Evolutionary conservation across 2,797 vertebrate species (phyloP), one percentile per base, ranked within the genome.

Genomic region (Melanotaenia nigrans): DNA sequence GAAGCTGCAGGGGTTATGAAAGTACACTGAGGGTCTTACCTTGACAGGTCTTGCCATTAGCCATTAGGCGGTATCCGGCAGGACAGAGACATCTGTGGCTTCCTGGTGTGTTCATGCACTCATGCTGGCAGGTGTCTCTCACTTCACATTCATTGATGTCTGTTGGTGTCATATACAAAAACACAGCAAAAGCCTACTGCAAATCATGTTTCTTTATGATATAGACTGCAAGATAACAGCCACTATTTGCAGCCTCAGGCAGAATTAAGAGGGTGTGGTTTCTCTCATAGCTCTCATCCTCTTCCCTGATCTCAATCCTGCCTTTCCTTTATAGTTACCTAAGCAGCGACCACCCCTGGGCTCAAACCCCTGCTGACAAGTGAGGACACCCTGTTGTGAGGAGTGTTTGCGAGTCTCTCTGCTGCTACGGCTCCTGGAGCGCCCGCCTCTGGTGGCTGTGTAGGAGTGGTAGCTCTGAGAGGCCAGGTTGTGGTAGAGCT

Each of bases 121-220:
- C 97, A 0, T 99, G 98, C 81, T 99, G 97, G 82, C 98, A 99
- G 0, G 83, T 75, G 30, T 97, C 96, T 73, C 94, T 95, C 76
- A 92, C 93, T 85, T 97, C 96, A 92, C 98, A 99, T 86, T 99
- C 98, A 65, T 99, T 95, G 10, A 99, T 95, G 87, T 99, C 98
- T 99, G 85, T 78, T 13, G 49, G 53, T 33, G 61, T 65, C 51
- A 45, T 47, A 70, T 35, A 73, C 32, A 83, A 4, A 78, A 24
- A 88, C 49, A 74, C 0, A 30, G 60, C 20, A 5, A 72, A 58
- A 28, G 47, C 11, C 3, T 14, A 25, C 10, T 16, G 25, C 18
- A 0, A 67, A 30, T 3, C 0, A 33, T 22, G 9, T 51, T 16
- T 51, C 2, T 38, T 30, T 51, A 12, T 32, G 14, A 30, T 8